Evolutionary conservation across 2,797 vertebrate genomes (phyloP).

Genomic region (Anguilla anguilla): DNA sequence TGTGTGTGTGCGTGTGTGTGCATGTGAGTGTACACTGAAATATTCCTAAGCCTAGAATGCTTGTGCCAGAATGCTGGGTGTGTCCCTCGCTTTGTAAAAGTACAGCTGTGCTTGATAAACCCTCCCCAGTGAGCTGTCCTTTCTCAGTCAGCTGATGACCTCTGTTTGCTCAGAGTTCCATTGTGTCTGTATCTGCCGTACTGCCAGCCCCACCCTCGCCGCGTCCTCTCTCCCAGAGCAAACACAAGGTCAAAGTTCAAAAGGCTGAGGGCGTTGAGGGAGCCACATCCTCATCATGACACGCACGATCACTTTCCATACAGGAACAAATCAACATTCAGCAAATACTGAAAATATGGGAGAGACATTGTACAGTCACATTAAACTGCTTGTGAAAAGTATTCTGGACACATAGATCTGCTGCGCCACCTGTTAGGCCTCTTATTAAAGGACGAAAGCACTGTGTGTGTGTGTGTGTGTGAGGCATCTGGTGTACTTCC

Average conservation of each 20-base stretch:
- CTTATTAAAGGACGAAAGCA: not conserved
- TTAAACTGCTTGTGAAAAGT: not conserved
- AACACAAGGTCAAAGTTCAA: constrained; percentile 26
- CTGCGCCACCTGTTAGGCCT: not conserved
- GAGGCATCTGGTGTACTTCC: not conserved
- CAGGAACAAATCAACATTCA: not conserved
- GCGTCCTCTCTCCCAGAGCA: not conserved
- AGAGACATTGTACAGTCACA: not conserved
- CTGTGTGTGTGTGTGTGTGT: not conserved
- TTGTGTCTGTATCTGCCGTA: not conserved
- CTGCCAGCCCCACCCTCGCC: not conserved
- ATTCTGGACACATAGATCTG: not conserved
- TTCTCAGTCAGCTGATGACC: not conserved
- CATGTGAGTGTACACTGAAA: not conserved
- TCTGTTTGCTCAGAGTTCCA: constrained; percentile 16
- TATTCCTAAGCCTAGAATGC: not conserved
- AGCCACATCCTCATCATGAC: constrained; percentile 11
- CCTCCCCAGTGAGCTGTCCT: constrained; percentile 5
- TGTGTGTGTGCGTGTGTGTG: constrained; percentile 9
- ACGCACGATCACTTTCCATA: not conserved
- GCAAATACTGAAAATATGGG: not conserved
- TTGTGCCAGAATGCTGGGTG: constrained; percentile 11
- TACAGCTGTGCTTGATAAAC: constrained; percentile 9
- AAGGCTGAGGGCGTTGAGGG: not conserved
- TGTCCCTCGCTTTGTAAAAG: constrained; percentile 6